phyloP scores from a whole-genome alignment of 92 coral and sea anemone species.

The Actinostola sp. region DNA sequence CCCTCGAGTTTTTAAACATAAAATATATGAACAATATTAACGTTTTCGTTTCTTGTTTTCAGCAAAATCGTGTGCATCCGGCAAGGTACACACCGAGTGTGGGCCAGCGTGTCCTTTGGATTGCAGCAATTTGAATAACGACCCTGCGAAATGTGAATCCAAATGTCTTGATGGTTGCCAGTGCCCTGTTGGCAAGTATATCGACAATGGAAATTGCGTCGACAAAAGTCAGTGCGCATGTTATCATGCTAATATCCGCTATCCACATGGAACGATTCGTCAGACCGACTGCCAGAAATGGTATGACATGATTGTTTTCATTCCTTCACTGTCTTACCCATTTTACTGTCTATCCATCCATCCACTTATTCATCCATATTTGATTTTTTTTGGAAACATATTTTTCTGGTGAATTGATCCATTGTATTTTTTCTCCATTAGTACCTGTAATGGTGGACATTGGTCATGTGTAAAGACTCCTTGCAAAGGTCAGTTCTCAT shows the following conservation, averaged over 20 bases:
- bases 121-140: slow-evolving; percentile 82
- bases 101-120: slow-evolving; percentile 83
- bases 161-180: slow-evolving; percentile 89
- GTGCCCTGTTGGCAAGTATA: slow-evolving; percentile 82
- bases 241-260: slow-evolving; percentile 60
- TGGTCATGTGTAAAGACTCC: slow-evolving; percentile 76
- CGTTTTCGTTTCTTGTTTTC: not conserved
- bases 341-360: not conserved
- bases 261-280: slow-evolving; percentile 60
- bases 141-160: slow-evolving; percentile 67
- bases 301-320: slow-evolving; percentile 54
- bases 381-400: not conserved
- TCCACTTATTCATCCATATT: not conserved
- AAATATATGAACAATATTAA: too few species aligned
- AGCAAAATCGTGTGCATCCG: slow-evolving; percentile 74
- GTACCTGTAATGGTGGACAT: slow-evolving; percentile 86
- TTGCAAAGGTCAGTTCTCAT: slow-evolving; percentile 74
- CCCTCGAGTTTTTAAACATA: too few species aligned
- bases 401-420: not conserved
- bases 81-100: slow-evolving; percentile 67
- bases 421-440: slow-evolving; percentile 8
- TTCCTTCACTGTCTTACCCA: too few species aligned
- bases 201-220: slow-evolving; percentile 78
- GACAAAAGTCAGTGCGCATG: slow-evolving; percentile 75
- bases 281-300: slow-evolving; percentile 72